Evolutionary conservation across 2,888 invertebrate species (phyloP), one percentile per base, ranked within the genome.

Genomic region (Drosophila fungiperda): DNA sequence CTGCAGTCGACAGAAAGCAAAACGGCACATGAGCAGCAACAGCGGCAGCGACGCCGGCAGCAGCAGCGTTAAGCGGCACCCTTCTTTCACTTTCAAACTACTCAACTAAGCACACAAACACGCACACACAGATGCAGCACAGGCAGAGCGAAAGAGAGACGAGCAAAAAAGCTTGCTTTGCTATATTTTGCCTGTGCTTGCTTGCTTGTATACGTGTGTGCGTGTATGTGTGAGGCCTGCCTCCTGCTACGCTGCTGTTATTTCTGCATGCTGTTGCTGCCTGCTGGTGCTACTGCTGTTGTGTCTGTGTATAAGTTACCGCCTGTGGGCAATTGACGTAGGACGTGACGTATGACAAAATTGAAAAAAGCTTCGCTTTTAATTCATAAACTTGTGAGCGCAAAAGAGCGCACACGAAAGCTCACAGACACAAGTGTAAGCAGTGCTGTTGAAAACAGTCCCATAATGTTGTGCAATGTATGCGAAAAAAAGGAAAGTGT

Each of bases 51-150:
- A 45, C 45, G 23, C 8, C 23, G 8, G 40, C 55, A 36, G 26
- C 26, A 54, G 52, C 64, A 63, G 76, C 68, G 67, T 35, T 17
- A 59, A 66, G 48, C 75, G 59, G 61, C 76, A 75, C 76, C 81
- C 81, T 81, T 76, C 80, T 86, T 89, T 89, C 85, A 85, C 82
- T 91, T 91, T 90, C 88, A 83, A 88, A 86, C 73, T 82, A 80
- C 67, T 63, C 68, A 61, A 70, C 73, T 52, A 71, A 50, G 67
- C 58, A 61, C 40, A 55, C 64, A 61, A 53, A 55, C 58, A 65
- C 68, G 62, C 60, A 75, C 54, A 67, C 45, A 69, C 62, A 71
- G 48, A 53, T 35, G 50, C 54, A 52, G 52, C 53, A 52, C 53
- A 62, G 68, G 65, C 67, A 68, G 83, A 76, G 81, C 45, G 68